Evolutionary conservation across 1,140 invertebrate genomes (phyloP).

Genomic region (Polypedilum pembai): DNA sequence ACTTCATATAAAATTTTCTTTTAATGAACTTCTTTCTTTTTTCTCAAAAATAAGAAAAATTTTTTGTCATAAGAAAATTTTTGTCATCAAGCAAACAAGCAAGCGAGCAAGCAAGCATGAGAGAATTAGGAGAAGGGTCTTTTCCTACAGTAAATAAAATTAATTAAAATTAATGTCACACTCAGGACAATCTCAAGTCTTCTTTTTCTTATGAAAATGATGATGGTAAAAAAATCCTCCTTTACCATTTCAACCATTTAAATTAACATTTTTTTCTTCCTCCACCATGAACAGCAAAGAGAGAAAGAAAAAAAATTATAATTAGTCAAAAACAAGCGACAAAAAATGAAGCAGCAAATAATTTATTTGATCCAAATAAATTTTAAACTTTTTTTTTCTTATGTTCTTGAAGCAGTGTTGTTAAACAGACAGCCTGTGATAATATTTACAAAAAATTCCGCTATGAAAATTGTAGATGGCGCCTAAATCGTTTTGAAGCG

Average conservation of each 20-base stretch:
- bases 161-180: constrained; percentile 19
- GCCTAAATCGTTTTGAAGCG: too few relatives aligned
- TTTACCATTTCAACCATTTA: constrained; percentile 1
- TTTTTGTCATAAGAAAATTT: not conserved
- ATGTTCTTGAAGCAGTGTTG: not conserved
- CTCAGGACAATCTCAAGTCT: not conserved
- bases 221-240: constrained; percentile 10
- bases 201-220: not conserved
- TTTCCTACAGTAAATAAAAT: not conserved
- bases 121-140: not conserved
- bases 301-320: not conserved
- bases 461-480: too few relatives aligned
- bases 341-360: not conserved
- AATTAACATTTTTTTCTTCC: not conserved
- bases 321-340: constrained; percentile 17
- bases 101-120: not conserved
- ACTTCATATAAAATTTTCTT: too few relatives aligned
- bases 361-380: not conserved
- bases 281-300: not conserved
- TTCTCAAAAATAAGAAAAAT: too few relatives aligned
- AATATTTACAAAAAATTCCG: too few relatives aligned
- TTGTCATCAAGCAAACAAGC: not conserved
- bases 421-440: too few relatives aligned
- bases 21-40: too few relatives aligned
- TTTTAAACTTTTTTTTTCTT: not conserved